Evolutionary conservation across 2,888 invertebrate genomes (phyloP), one percentile per base, ranked within the genome.

Genomic region (Buathra laborator): DNA sequence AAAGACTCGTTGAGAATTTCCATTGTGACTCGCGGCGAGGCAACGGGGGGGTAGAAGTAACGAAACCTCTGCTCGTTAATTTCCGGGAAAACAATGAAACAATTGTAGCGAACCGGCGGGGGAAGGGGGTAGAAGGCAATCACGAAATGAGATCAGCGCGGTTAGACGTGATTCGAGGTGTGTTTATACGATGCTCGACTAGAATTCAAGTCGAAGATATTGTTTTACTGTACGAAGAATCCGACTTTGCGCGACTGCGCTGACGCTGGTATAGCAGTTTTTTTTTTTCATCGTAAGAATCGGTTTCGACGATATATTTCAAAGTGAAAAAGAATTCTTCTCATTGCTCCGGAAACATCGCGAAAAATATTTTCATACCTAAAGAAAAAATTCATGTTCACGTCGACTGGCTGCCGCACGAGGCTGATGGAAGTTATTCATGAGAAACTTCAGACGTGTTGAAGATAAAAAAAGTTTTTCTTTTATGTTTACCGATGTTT

Each of bases 71-170:
- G 85, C 86, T 84, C 87, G 86, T 89, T 89, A 88, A 89, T 89
- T 89, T 86, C 74, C 76, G 48, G 85, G 77, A 79, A 87, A 89
- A 89, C 89, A 89, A 88, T 89, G 89, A 86, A 87, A 81, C 87
- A 88, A 87, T 86, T 85, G 84, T 78, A 86, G 86, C 53, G 81
- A 87, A 89, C 87, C 51, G n/a, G 2, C 1, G 2, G 24, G 29
- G 19, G 12, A 44, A 59, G 24, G 44, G 44, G 44, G 29, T 2
- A 12, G 70, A 66, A 62, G 76, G 84, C 86, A 88, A 86, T 84
- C 86, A 86, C 75, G 84, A 81, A 86, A 85, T 84, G 86, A 80
- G 85, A 88, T 89, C 84, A 66, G 75, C 62, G 83, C 83, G 83
- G 86, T 86, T 83, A 84, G 88, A 81, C 70, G 48, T 51, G 75